Base-by-base conservation (phyloP, 1,140 invertebrate genomes). In the Neodiprion pinetum region DNA sequence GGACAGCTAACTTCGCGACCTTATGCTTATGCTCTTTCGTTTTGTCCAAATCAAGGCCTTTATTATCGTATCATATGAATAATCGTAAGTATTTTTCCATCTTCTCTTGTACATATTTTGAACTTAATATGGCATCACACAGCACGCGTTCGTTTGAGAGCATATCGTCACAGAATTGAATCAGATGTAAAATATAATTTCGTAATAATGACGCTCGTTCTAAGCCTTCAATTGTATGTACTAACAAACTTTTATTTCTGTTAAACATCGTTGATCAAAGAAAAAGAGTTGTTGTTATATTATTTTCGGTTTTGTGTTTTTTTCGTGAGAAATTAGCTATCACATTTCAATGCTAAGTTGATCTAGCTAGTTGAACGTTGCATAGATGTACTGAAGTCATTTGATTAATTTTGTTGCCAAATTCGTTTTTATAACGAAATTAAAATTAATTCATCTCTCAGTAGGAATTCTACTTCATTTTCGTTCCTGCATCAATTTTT, bases 1-100 rank as follows among this genome's bases (percentile, higher is more conserved):
- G 80, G 77, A 81, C 75, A 74, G 73, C 71, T 81, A 82, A 84
- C 73, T 80, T 81, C 78, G 81, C 80, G 80, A 81, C 72, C 80
- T 77, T 80, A 80, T 79, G 77, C 73, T 73, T 81, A 79, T 77
- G 66, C 73, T 71, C 72, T 77, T 40, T 61, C 53, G n/a, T 14
- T 61, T 12, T 71, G 71, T 69, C 70, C 74, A 74, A 76, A 79
- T 76, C 73, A 78, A 74, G 76, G 14, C 61, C 73, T 67, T 79
- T 53, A 74, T 79, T 74, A 78, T 77, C 72, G 74, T 77, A 75
- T 71, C 73, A 48, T 73, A 40, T 50, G 77, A 65, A 48, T 77
- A 67, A 61, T 61, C n/a, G 53, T 17, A 61, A 61, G 11, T 61
- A 12, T 61, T 61, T 61, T 61, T 61, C 53, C 53, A 61, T 61